Conservation (phyloP, 2,113 vertebrate genomes). For the Aythya baeri region DNA sequence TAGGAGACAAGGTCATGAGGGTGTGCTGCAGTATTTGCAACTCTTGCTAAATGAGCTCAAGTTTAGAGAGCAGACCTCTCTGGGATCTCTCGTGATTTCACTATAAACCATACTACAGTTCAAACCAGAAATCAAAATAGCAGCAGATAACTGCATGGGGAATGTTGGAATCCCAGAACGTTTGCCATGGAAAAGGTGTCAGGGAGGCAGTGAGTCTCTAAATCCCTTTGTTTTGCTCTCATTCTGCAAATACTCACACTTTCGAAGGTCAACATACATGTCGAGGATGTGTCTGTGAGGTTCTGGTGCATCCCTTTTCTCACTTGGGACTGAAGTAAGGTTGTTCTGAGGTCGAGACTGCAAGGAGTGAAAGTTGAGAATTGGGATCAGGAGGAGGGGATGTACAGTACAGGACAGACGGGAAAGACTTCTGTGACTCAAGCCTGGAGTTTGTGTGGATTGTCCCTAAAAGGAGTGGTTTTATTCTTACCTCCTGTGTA, state of each 20-base stretch:
- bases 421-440: neutral
- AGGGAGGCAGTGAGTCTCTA: constrained; percentile 7
- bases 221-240: constrained; percentile 9
- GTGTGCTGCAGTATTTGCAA: neutral
- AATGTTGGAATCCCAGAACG: neutral
- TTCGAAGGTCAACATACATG: neutral
- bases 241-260: neutral
- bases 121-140: neutral
- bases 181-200: neutral
- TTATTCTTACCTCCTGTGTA: neutral
- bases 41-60: neutral
- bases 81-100: neutral
- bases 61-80: neutral
- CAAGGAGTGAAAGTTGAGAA: neutral
- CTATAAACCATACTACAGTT: neutral
- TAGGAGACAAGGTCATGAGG: neutral
- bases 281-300: neutral
- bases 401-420: neutral
- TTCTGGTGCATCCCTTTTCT: neutral
- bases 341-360: neutral
- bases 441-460: neutral
- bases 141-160: neutral
- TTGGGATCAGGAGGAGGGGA: neutral
- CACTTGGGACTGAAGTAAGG: neutral
- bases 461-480: neutral